Evolutionary conservation across 2,888 invertebrate genomes (phyloP).

Genomic region (Abscondita cerata): DNA sequence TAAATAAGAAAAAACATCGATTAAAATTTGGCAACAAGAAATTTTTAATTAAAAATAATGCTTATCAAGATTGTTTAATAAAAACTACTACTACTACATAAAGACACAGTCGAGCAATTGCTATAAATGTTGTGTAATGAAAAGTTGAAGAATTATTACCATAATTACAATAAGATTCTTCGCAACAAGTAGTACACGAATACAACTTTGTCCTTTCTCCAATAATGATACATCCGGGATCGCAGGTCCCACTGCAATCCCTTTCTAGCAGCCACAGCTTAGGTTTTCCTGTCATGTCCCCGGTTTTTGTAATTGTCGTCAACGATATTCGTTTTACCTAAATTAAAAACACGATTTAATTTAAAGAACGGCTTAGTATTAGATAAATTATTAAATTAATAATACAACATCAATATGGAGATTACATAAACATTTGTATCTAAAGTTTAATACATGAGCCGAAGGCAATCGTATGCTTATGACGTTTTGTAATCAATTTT

Average conservation of each 20-base stretch:
- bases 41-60: too few relatives aligned
- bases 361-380: too few relatives aligned
- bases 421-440: too few relatives aligned
- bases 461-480: too few relatives aligned
- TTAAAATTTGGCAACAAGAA: too few relatives aligned
- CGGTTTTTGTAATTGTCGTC: conserved; percentile 83
- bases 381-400: too few relatives aligned
- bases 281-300: conserved; percentile 76
- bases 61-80: conserved; percentile 17
- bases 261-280: conserved; percentile 86
- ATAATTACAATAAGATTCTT: conserved; percentile 77
- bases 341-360: conserved; percentile 19
- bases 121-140: conserved; percentile 9
- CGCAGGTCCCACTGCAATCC: conserved; percentile 83
- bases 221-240: conserved; percentile 87
- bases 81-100: conserved; percentile 16
- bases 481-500: too few relatives aligned
- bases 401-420: too few relatives aligned
- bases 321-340: conserved; percentile 84
- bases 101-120: conserved; percentile 17
- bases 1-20: too few relatives aligned
- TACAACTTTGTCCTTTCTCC: conserved; percentile 88
- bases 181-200: conserved; percentile 87
- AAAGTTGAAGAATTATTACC: conserved; percentile 59
- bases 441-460: too few relatives aligned